phyloP scores from a whole-genome alignment of 2,797 vertebrate species.

The Bryconaethiops microstoma region DNA sequence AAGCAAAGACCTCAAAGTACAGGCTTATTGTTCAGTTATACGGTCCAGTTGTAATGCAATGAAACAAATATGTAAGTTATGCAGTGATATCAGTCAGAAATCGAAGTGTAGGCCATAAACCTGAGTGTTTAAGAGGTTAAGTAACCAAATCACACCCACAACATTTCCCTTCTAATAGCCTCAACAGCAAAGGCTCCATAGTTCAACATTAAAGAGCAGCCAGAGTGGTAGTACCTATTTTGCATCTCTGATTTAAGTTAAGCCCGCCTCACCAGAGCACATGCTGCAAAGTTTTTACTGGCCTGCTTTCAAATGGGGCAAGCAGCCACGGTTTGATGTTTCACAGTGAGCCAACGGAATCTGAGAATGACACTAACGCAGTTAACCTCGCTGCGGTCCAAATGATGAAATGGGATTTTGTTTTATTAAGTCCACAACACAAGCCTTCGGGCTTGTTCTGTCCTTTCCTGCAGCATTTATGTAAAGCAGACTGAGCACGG shows the following conservation, averaged over 20 bases:
- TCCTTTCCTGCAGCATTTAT: constrained; percentile 62
- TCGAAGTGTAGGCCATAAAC: background rate
- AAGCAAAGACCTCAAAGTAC: too few relatives aligned
- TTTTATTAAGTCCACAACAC: constrained; percentile 65
- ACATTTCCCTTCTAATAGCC: constrained; percentile 13
- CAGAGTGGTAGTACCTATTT: constrained; percentile 65
- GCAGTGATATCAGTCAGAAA: too few relatives aligned
- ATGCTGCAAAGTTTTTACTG: constrained; percentile 54
- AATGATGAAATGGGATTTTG: constrained; percentile 66
- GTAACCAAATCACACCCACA: constrained; percentile 7
- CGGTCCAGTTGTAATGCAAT: too few relatives aligned
- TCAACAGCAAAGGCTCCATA: background rate
- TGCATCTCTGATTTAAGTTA: constrained; percentile 58
- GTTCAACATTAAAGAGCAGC: constrained; percentile 43
- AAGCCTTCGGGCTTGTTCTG: constrained; percentile 67
- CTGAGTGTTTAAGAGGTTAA: background rate
- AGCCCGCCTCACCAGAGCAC: background rate
- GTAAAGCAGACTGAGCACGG: constrained; percentile 47
- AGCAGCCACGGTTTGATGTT: constrained; percentile 53
- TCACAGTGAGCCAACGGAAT: constrained; percentile 52
- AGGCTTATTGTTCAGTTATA: too few relatives aligned
- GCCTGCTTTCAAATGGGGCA: constrained; percentile 48
- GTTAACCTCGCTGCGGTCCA: constrained; percentile 60
- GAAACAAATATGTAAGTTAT: too few relatives aligned
- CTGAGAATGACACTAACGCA: constrained; percentile 50